These are phyloP conservation scores for Pseudorhombus dupliciocellatus DNA, from an alignment of 2,113 vertebrate species.

Conservation along the genomic window DNA sequence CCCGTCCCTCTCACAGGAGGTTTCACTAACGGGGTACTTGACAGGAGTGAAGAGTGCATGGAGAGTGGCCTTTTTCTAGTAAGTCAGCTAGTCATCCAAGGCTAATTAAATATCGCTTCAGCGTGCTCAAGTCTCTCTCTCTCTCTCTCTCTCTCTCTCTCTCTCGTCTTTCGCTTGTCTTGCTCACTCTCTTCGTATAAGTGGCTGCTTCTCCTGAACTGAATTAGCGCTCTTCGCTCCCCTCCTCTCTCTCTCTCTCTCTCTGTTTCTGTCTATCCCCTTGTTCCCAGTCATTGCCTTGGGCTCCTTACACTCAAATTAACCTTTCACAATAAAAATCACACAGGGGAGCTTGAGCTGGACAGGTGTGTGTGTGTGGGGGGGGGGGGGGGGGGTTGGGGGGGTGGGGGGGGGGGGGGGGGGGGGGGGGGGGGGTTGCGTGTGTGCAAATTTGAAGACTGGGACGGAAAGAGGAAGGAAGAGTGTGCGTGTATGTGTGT, in stretches of 20 bases:
- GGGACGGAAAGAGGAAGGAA: no score
- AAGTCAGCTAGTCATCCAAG: slow-evolving; percentile 71
- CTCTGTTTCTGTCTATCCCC: slow-evolving; percentile 24
- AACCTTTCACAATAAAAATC: slow-evolving; percentile 78
- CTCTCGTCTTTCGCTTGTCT: slow-evolving; percentile 30
- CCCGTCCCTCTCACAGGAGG: slow-evolving; percentile 65
- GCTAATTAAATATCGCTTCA: slow-evolving; percentile 77
- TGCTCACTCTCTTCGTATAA: slow-evolving; percentile 43
- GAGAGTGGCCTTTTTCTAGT: slow-evolving; percentile 68
- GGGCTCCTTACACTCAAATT: slow-evolving; percentile 74
- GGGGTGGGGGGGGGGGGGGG: neutral
- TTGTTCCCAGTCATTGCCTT: slow-evolving; percentile 57
- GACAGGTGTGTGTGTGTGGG: slow-evolving; percentile 21
- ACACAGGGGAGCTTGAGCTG: slow-evolving; percentile 56
- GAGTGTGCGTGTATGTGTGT: neutral
- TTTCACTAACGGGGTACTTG: slow-evolving; percentile 74
- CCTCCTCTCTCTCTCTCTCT: slow-evolving; percentile 21
- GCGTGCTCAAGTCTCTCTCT: slow-evolving; percentile 41
- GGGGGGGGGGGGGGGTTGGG: neutral
- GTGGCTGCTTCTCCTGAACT: slow-evolving; percentile 55
- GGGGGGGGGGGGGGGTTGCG: neutral
- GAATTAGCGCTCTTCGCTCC: slow-evolving; percentile 32
- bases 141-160: slow-evolving; percentile 28
- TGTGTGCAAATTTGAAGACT: neutral
- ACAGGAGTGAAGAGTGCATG: slow-evolving; percentile 59